Base-by-base conservation (phyloP, 2,113 vertebrate genomes). In the Sula dactylatra region DNA sequence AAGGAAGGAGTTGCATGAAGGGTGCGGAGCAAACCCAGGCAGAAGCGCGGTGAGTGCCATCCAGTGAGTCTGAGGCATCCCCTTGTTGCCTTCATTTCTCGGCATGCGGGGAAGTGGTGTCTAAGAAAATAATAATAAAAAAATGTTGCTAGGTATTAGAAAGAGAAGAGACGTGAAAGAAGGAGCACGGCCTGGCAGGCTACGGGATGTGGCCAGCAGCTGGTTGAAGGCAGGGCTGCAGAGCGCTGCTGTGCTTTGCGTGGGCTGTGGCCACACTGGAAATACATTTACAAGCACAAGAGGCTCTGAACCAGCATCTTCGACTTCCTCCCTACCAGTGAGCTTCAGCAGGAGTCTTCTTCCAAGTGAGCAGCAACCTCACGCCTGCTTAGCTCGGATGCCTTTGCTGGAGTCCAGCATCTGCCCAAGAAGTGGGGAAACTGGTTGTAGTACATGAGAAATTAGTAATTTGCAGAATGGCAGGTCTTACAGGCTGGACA, bases 41-140 rank as follows among this genome's bases (percentile, higher is more conserved):
- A 32, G 32, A 21, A 27, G 29, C 3, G 20, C 3, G 4, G 36
- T 18, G 62, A 54, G 42, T 3, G 16, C 31, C 2, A 0, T 25
- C 18, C 1, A 1, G 45, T 22, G 47, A 21, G 16, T 7, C 32
- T 26, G 40, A 38, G 47, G 10, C 36, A 9, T 69, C 27, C 54
- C 58, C 13, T 42, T 13, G 0, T 31, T 6, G 0, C 42, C 26
- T 27, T 50, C 18, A 10, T 74, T 16, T 50, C 42, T 31, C 7
- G 26, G 44, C 34, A 2, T 27, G 21, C 74, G 54, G n/a, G 34
- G 72, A 82, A n/a, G 6, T 4, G 7, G 6, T 40, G 32, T 55
- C 59, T 34, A 22, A 49, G 65, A 24, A 24, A 50, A 49, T 7
- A 61, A 49, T 7, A 61, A 82, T 6, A 13, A 45, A 7, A n/a